A percentile compares a stretch with the other conserved stretches of the same genome.
Conservation (phyloP, 35 echinoderm and acorn worm species). For the Eucidaris tribuloides region DNA sequence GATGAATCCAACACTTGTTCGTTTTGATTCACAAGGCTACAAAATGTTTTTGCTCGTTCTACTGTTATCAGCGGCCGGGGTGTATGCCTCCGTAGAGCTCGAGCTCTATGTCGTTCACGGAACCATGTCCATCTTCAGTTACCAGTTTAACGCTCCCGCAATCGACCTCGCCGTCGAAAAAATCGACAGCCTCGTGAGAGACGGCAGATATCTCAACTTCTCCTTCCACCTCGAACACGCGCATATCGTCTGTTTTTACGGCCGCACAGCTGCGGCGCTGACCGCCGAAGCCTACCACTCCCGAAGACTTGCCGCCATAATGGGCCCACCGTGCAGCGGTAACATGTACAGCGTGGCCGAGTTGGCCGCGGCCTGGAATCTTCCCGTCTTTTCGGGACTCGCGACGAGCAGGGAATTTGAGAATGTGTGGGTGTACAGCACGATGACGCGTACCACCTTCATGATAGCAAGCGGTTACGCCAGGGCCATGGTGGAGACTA, state of each 20-base stretch:
- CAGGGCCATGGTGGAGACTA: neutral
- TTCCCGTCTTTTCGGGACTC: neutral
- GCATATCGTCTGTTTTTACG: neutral
- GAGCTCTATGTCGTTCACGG: too few species aligned
- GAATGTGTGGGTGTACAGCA: neutral
- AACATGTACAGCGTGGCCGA: slow-evolving; percentile 2
- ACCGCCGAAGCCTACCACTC: neutral
- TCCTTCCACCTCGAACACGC: neutral
- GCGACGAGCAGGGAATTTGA: neutral
- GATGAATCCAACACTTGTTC: too few species aligned
- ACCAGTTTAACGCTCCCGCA: neutral
- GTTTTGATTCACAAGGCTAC: too few species aligned
- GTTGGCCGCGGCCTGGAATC: neutral
- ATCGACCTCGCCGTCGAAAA: neutral
- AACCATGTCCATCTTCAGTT: neutral
- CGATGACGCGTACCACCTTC: neutral
- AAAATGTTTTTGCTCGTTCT: too few species aligned
- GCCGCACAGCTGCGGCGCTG: neutral
- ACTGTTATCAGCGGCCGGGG: too few species aligned
- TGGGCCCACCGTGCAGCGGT: neutral
- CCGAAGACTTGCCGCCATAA: neutral
- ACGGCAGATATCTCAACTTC: neutral
- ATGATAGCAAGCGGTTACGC: neutral
- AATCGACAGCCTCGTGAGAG: neutral
- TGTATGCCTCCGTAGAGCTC: too few species aligned